A percentile compares a stretch with the other conserved stretches of the same genome.
phyloP scores from a whole-genome alignment of 2,888 invertebrate species.

The Pecten maximus region DNA sequence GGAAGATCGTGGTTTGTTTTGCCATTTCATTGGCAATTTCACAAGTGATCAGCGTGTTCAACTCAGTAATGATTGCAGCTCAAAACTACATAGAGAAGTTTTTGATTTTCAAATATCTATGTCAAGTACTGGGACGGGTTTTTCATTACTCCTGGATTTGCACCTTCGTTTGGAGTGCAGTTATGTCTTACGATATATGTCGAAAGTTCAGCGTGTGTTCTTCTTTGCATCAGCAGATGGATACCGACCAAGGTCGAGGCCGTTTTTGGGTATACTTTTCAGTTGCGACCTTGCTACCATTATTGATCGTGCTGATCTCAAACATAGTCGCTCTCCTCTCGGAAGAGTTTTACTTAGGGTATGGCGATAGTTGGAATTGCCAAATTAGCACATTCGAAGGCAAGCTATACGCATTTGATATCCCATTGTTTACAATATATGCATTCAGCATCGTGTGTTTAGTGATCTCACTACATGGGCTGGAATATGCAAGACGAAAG shows the following conservation, averaged over 20 bases:
- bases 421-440: not conserved
- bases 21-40: not conserved
- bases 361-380: not conserved
- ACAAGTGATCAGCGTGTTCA: not conserved
- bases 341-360: not conserved
- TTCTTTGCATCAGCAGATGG: not conserved
- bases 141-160: not conserved
- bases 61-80: not conserved
- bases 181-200: not conserved
- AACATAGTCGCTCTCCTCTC: not conserved
- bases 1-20: not conserved
- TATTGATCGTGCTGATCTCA: not conserved
- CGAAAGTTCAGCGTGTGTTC: not conserved
- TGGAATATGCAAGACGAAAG: not conserved
- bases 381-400: not conserved
- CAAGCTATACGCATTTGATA: not conserved
- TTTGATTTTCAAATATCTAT: not conserved
- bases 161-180: not conserved
- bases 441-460: slow-evolving; percentile 15
- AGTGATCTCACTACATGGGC: not conserved
- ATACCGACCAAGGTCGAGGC: not conserved
- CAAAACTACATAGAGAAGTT: not conserved
- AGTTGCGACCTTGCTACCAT: not conserved
- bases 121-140: not conserved
- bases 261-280: not conserved